These are phyloP conservation scores for Teleiodes luculella DNA, from an alignment of 2,888 invertebrate species.

Conservation along the genomic window DNA sequence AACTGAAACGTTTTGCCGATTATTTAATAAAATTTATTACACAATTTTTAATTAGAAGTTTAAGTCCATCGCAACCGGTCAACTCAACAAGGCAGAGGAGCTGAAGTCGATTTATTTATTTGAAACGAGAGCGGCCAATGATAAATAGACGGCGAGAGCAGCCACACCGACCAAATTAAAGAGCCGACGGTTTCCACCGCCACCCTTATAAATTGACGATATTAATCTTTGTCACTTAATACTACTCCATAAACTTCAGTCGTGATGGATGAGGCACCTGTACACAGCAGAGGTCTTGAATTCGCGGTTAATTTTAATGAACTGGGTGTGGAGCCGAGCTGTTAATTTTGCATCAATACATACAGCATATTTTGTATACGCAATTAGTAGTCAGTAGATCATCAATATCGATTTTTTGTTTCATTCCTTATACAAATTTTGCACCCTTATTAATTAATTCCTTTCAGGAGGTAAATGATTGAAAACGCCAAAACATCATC, in stretches of 20 bases:
- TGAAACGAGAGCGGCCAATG: constrained; percentile 10
- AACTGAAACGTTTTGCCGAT: too few species aligned
- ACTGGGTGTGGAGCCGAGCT: not conserved
- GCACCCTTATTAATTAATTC: too few species aligned
- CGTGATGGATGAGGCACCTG: constrained; percentile 52
- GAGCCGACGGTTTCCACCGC: constrained; percentile 21
- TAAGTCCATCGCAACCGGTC: constrained; percentile 7
- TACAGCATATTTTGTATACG: too few species aligned
- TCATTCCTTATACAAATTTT: too few species aligned
- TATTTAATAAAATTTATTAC: too few species aligned
- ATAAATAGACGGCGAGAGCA: constrained; percentile 19
- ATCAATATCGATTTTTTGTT: too few species aligned
- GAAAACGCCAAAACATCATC: too few species aligned
- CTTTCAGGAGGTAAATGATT: too few species aligned
- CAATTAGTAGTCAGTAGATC: too few species aligned
- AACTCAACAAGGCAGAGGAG: constrained; percentile 8
- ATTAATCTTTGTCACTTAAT: constrained; percentile 66
- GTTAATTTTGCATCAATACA: not conserved
- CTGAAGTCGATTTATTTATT: constrained; percentile 16
- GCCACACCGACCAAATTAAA: constrained; percentile 32
- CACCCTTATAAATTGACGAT: constrained; percentile 49
- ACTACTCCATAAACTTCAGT: constrained; percentile 55
- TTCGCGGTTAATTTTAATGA: constrained; percentile 11
- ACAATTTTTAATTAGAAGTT: too few species aligned
- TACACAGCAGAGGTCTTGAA: constrained; percentile 30